Conservation (phyloP, 2,113 vertebrate genomes). For the Nipponia nippon region DNA sequence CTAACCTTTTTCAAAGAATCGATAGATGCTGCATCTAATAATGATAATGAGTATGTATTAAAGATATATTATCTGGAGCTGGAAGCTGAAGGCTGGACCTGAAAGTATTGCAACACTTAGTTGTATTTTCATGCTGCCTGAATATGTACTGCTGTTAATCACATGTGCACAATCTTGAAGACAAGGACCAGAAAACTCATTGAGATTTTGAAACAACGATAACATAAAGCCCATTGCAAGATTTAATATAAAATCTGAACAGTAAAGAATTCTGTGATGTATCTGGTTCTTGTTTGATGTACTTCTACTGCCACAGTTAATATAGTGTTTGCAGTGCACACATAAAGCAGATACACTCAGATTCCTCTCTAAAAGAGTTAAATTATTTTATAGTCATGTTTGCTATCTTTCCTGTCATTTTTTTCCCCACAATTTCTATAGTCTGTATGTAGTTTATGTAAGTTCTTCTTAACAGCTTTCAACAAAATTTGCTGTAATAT, state of each 20-base stretch:
- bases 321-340: conserved; percentile 10
- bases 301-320: conserved; percentile 57
- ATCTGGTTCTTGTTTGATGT: conserved; percentile 71
- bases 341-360: conserved; percentile 45
- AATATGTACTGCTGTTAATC: not conserved
- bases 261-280: conserved; percentile 49
- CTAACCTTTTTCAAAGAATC: not conserved
- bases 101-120: not conserved
- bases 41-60: not conserved
- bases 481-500: not conserved
- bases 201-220: conserved; percentile 33
- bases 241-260: conserved; percentile 45
- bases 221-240: not conserved
- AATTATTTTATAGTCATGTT: conserved; percentile 26
- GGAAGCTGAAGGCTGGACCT: not conserved
- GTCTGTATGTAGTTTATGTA: not conserved
- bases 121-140: not conserved
- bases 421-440: not conserved
- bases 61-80: not conserved
- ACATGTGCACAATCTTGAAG: not conserved
- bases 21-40: not conserved
- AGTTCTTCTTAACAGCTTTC: not conserved
- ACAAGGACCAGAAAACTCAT: conserved; percentile 32
- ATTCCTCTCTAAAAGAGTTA: conserved; percentile 22
- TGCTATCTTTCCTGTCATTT: not conserved